Evolutionary conservation across 2,113 vertebrate species (phyloP).

Genomic region (Heliornis fulica): DNA sequence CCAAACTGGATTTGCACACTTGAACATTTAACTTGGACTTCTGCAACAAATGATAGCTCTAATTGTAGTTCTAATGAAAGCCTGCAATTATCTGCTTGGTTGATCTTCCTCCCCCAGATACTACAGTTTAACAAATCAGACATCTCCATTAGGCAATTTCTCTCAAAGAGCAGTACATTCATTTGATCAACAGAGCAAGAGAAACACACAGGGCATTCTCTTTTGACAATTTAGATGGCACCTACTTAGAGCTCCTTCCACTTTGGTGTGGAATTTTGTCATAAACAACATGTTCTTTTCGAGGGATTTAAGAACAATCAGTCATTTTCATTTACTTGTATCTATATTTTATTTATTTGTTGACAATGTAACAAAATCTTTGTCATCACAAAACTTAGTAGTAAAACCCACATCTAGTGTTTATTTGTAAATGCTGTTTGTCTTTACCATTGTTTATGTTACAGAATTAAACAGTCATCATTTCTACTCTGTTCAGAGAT

Average conservation of each 20-base stretch:
- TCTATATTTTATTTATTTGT: neutral
- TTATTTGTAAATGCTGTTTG: neutral
- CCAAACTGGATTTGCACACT: neutral
- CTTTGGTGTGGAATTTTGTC: neutral
- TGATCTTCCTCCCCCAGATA: neutral
- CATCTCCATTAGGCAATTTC: neutral
- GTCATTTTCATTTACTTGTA: neutral
- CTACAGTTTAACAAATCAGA: neutral
- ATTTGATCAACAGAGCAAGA: neutral
- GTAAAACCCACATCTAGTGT: neutral
- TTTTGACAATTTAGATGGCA: neutral
- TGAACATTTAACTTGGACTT: neutral
- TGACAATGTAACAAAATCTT: neutral
- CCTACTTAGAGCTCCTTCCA: neutral
- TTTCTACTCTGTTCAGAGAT: slow-evolving; percentile 10
- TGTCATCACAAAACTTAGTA: neutral
- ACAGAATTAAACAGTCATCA: neutral
- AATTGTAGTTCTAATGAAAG: neutral
- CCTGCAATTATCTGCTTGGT: neutral
- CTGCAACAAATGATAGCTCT: neutral
- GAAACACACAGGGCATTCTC: neutral
- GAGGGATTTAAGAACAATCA: neutral
- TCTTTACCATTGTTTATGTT: neutral
- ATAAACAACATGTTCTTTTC: neutral
- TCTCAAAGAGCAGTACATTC: neutral